Percentiles rank a stretch among this genome's conserved stretches.
Conservation (phyloP, 2,797 vertebrate genomes). For the Rhincodon typus region DNA sequence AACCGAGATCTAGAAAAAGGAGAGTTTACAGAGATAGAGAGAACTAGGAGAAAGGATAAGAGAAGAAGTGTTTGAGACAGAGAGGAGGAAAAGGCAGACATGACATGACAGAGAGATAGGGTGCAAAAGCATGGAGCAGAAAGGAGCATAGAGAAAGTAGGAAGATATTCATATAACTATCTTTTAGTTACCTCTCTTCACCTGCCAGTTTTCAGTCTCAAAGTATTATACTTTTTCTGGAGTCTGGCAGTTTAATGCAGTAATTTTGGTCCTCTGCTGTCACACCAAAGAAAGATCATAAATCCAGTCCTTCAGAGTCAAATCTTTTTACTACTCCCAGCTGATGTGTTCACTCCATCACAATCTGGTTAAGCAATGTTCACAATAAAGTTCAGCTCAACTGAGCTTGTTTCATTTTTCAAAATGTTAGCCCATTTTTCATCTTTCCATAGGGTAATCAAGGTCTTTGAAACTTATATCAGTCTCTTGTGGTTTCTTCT, state of each 20-base stretch:
- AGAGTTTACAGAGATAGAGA: neutral
- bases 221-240: neutral
- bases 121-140: neutral
- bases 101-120: neutral
- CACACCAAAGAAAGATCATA: neutral
- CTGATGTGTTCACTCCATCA: slow-evolving; percentile 11
- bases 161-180: neutral
- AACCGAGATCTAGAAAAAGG: too few relatives aligned
- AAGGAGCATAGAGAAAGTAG: neutral
- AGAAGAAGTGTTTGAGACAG: neutral
- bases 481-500: neutral
- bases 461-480: neutral
- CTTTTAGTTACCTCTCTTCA: neutral
- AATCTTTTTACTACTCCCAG: neutral
- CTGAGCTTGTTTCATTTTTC: neutral
- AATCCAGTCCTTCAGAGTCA: neutral
- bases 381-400: neutral
- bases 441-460: neutral
- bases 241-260: neutral
- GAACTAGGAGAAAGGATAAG: too few relatives aligned
- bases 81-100: neutral
- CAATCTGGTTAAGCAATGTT: neutral
- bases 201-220: neutral
- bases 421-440: neutral
- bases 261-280: neutral